Evolutionary conservation across 2,797 vertebrate species (phyloP), one percentile per base, ranked within the genome.

Genomic region (Rhodeus uyekii): DNA sequence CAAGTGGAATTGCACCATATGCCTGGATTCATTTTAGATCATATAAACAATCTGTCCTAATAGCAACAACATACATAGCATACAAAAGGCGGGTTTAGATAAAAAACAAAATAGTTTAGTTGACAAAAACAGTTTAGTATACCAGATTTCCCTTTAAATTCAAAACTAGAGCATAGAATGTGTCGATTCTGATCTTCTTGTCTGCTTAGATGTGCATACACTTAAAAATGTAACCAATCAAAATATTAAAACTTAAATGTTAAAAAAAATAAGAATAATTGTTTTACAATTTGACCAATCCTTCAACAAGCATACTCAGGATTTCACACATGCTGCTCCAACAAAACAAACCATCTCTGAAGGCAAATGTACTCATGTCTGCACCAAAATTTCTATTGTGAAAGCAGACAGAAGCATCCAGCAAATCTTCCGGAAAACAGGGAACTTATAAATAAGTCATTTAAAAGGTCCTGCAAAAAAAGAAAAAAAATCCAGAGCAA

Each of bases 1-100:
- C 65, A 44, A 71, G 8, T 24, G 67, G 19, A 80, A 71, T 46
- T 36, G 38, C 55, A 72, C 39, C 67, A 80, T 80, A 80, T 72
- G 78, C 8, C 53, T 46, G 36, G 32, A 46, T 61, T 44, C 8
- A 34, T 42, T 71, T 46, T 27, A 71, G 50, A 60, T 60, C 24
- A 29, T 42, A 19, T 58, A 53, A 53, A 53, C 50, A 22, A n/a
- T 53, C 10, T n/a, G 48, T 10, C 22, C 22, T 53, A n/a, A 53
- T 3, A 3, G 19, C 19, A 53, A 12, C 22, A 55, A 12, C 10
- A 5, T 55, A 9, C 50, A n/a, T 10, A n/a, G 3, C 5, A 55
- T 12, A 24, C 50, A 55, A 55, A n/a, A 4, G 8, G 1, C 22
- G 24, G 50, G 3, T 53, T 53, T n/a, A n/a, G 22, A n/a, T 10